phyloP scores from a whole-genome alignment of 2,113 vertebrate genomes.

The Rhinolophus ferrumequinum region DNA sequence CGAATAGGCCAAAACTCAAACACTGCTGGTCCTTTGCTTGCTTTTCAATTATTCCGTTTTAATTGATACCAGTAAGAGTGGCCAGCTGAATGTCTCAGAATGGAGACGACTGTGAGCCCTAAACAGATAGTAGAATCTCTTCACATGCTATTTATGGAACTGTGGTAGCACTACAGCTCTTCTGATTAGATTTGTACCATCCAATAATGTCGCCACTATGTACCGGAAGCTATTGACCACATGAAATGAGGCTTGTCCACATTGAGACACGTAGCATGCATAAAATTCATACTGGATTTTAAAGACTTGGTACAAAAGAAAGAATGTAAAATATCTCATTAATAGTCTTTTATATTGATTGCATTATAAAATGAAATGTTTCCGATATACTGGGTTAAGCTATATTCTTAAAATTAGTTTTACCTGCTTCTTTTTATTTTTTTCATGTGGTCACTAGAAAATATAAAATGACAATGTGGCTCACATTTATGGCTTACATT shows the following conservation, averaged over 20 bases:
- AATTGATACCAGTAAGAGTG: neutral
- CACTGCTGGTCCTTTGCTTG: neutral
- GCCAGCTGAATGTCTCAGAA: neutral
- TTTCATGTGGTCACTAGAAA: neutral
- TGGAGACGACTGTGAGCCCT: neutral
- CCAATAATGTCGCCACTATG: neutral
- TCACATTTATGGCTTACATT: neutral
- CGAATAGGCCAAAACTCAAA: neutral
- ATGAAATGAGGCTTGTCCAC: neutral
- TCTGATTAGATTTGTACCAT: neutral
- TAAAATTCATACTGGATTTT: neutral
- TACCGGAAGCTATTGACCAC: neutral
- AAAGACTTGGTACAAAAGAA: neutral
- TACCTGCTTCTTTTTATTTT: neutral
- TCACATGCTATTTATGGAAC: neutral
- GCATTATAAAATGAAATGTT: neutral
- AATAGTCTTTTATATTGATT: neutral
- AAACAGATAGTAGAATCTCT: neutral
- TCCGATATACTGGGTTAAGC: neutral
- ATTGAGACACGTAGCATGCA: neutral
- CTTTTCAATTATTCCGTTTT: neutral
- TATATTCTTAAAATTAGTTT: conserved; percentile 4
- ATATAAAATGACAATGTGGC: neutral
- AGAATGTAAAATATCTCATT: neutral
- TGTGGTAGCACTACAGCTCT: neutral